phyloP scores from a whole-genome alignment of 2,797 vertebrate genomes.

The Myotis vivesi region DNA sequence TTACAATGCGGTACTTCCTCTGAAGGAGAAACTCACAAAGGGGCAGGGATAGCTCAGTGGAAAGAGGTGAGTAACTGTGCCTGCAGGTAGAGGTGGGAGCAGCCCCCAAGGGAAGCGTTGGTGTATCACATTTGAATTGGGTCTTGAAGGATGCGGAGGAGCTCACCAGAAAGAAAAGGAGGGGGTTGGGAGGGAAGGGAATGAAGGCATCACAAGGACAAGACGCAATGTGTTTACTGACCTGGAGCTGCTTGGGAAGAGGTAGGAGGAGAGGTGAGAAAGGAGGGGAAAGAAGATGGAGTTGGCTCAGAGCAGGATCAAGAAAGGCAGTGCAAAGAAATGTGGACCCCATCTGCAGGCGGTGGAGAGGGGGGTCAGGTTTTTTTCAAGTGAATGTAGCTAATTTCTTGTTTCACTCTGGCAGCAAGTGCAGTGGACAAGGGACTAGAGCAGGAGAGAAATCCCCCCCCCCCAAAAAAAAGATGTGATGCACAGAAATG shows the following conservation, averaged over 20 bases:
- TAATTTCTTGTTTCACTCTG: neutral
- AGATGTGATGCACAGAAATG: neutral
- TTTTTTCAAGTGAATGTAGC: neutral
- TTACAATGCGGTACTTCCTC: neutral
- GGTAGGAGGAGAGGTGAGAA: neutral
- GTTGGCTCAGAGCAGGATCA: neutral
- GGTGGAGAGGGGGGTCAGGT: neutral
- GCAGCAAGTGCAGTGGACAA: neutral
- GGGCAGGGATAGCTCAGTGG: neutral
- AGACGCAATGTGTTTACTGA: neutral
- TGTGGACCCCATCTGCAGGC: neutral
- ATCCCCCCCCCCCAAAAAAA: neutral
- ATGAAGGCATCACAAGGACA: neutral
- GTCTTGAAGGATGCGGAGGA: neutral
- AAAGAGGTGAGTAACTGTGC: neutral
- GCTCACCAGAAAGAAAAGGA: neutral
- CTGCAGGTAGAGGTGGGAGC: neutral
- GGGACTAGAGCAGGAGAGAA: neutral
- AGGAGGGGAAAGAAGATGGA: neutral
- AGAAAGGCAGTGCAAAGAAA: neutral
- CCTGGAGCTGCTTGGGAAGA: neutral
- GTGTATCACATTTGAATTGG: neutral
- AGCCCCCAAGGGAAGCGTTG: neutral
- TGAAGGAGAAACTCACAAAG: neutral
- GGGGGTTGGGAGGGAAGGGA: neutral